A percentile compares a stretch with the other conserved stretches of the same genome.
These are phyloP conservation scores for Cerastis rubricosa DNA, from an alignment of 2,888 invertebrate genomes.

Conservation along the genomic window DNA sequence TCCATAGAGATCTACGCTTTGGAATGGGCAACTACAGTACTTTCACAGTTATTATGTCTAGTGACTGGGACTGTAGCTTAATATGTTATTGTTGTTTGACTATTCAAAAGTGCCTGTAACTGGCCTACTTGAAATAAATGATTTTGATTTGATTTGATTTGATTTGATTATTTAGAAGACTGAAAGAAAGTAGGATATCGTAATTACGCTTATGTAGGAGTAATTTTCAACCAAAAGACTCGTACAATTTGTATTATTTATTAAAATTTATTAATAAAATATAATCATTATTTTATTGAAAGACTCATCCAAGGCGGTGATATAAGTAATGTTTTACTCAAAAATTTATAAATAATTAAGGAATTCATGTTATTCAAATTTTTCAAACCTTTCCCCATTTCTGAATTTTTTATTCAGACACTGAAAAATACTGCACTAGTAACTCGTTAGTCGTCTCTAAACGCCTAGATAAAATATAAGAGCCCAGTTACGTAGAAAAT, in stretches of 20 bases:
- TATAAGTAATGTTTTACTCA: not conserved
- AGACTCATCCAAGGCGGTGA: not conserved
- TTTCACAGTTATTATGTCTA: no score
- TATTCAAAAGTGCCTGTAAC: no score
- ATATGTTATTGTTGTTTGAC: no score
- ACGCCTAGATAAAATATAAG: constrained; percentile 42
- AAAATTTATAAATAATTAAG: not conserved
- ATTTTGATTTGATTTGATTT: no score
- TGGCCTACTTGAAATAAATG: no score
- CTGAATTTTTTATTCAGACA: not conserved
- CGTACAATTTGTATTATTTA: not conserved
- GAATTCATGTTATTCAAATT: not conserved
- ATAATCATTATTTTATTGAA: no score
- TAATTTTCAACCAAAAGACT: not conserved
- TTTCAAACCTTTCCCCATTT: not conserved
- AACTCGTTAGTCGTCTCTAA: constrained; percentile 23
- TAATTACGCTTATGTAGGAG: not conserved
- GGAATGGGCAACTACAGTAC: no score
- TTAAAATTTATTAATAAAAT: no score
- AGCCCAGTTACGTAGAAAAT: constrained; percentile 48
- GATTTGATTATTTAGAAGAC: no score
- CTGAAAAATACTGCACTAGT: constrained; percentile 6
- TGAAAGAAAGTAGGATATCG: not conserved
- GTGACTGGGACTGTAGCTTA: no score
- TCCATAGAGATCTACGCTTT: no score